These are phyloP conservation scores for Arbacia lixula DNA, from an alignment of 53 echinoderm and acorn worm genomes.

Conservation along the genomic window DNA sequence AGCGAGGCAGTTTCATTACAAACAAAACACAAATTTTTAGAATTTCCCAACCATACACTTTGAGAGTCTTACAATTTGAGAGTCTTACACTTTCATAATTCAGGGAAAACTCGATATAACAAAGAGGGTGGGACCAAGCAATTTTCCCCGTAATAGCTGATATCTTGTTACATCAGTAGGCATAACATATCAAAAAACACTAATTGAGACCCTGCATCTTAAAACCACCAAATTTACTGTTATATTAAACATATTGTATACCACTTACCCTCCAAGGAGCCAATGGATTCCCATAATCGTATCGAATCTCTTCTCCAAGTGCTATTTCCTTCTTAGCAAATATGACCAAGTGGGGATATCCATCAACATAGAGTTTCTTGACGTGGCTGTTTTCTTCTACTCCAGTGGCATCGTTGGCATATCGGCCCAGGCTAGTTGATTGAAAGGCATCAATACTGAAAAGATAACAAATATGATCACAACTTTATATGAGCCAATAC, in stretches of 20 bases:
- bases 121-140: too few relatives aligned
- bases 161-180: too few relatives aligned
- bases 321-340: conserved; percentile 11
- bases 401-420: conserved; percentile 16
- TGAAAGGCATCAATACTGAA: conserved; percentile 14
- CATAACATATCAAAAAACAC: too few relatives aligned
- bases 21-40: background rate
- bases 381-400: conserved; percentile 12
- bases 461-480: background rate
- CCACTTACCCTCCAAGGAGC: conserved; percentile 16
- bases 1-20: background rate
- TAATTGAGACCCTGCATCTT: too few relatives aligned
- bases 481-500: background rate
- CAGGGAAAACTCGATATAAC: too few relatives aligned
- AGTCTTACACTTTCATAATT: background rate
- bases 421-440: conserved; percentile 26
- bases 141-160: too few relatives aligned
- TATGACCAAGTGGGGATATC: background rate
- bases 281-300: conserved; percentile 8
- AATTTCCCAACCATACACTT: background rate
- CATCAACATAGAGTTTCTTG: conserved; percentile 15
- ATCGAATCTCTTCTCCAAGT: conserved; percentile 15
- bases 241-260: background rate
- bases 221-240: too few relatives aligned
- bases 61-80: background rate